Percentiles rank a stretch among this genome's conserved stretches.
Evolutionary conservation across 2,113 vertebrate genomes (phyloP).

Genomic region (Physeter macrocephalus): DNA sequence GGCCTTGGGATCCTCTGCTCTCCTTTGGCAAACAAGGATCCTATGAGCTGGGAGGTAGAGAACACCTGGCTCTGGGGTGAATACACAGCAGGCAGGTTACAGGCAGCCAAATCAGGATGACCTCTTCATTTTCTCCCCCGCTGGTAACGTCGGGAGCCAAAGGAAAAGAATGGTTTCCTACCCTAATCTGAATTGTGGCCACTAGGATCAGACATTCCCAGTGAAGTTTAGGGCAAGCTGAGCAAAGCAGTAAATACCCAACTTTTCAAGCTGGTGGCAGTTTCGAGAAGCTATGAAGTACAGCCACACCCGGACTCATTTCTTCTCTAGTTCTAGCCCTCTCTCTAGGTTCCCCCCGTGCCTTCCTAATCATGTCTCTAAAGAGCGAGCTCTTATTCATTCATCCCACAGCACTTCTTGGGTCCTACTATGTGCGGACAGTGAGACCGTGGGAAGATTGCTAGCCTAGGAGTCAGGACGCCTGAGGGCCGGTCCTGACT

Average conservation of each 20-base stretch:
- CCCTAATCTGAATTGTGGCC: too few relatives aligned
- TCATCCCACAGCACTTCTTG: background rate
- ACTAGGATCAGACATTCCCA: background rate
- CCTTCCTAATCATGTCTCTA: background rate
- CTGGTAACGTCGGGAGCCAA: background rate
- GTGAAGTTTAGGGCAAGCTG: background rate
- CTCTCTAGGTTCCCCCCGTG: background rate
- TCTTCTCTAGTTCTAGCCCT: background rate
- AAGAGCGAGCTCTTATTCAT: background rate
- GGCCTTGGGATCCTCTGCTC: background rate
- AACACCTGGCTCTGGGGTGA: background rate
- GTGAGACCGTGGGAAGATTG: background rate
- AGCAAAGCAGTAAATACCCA: background rate
- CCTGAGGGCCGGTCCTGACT: background rate
- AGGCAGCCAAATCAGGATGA: background rate
- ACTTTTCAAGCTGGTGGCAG: background rate
- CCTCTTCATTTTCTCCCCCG: background rate
- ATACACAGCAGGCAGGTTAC: background rate
- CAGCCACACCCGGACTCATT: background rate
- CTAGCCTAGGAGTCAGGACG: background rate
- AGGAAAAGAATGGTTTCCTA: background rate
- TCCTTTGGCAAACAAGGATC: background rate
- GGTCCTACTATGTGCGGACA: background rate
- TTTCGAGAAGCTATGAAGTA: background rate
- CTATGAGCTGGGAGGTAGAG: background rate